phyloP scores from a whole-genome alignment of 1,140 invertebrate species.

The Schlechtendalia chinensis region DNA sequence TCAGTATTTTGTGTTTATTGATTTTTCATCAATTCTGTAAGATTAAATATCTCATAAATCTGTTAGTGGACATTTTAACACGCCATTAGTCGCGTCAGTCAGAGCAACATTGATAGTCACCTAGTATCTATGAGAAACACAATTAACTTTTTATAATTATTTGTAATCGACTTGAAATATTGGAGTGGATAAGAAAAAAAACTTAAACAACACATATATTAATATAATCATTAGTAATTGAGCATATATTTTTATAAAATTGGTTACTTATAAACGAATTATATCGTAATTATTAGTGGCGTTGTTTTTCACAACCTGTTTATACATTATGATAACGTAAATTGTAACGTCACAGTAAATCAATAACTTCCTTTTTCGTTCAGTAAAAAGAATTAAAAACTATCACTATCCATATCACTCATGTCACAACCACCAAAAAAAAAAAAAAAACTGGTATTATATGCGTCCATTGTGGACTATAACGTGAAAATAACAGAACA shows the following conservation, averaged over 20 bases:
- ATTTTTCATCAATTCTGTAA: too few species aligned
- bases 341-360: background rate
- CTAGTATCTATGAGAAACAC: background rate
- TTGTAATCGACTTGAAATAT: slow-evolving; percentile 3
- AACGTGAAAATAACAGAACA: background rate
- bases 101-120: background rate
- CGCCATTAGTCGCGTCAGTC: background rate
- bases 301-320: background rate
- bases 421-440: too few species aligned
- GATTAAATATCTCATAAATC: too few species aligned
- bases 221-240: background rate
- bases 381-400: too few species aligned
- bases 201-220: background rate
- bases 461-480: too few species aligned
- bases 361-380: slow-evolving; percentile 5
- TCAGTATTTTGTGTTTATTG: too few species aligned
- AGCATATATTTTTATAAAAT: slow-evolving; percentile 7
- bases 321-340: background rate
- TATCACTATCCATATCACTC: too few species aligned
- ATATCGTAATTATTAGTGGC: background rate
- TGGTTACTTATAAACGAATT: background rate
- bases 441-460: too few species aligned
- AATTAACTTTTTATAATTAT: slow-evolving; percentile 6
- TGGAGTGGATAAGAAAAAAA: slow-evolving; percentile 5
- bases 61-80: too few species aligned